phyloP scores from a whole-genome alignment of 2,888 invertebrate genomes.

The Anthoptus insignis region DNA sequence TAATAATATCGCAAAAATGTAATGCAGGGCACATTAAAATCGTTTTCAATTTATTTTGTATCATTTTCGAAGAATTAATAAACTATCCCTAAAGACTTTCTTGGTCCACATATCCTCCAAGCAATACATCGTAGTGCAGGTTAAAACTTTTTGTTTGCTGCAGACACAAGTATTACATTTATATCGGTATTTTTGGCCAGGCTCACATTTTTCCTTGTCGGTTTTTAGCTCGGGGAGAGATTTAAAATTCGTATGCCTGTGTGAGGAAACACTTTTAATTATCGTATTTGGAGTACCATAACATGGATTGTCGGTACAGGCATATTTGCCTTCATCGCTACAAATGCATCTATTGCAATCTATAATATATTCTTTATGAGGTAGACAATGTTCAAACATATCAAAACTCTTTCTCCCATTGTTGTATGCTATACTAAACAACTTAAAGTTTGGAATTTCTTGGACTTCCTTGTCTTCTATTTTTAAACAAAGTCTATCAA shows the following conservation, averaged over 20 bases:
- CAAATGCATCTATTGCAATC: slow-evolving; percentile 66
- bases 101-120: slow-evolving; percentile 52
- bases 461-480: slow-evolving; percentile 52
- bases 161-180: slow-evolving; percentile 66
- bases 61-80: slow-evolving; percentile 4
- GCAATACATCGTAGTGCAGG: slow-evolving; percentile 66
- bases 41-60: background rate
- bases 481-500: slow-evolving; percentile 61
- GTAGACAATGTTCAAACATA: slow-evolving; percentile 42
- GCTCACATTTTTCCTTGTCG: slow-evolving; percentile 52
- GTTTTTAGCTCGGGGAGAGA: slow-evolving; percentile 51
- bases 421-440: slow-evolving; percentile 49
- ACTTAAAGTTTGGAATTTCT: slow-evolving; percentile 42
- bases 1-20: too few relatives aligned
- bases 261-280: background rate
- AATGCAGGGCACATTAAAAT: too few relatives aligned
- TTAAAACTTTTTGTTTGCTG: slow-evolving; percentile 46
- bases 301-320: slow-evolving; percentile 54
- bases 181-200: slow-evolving; percentile 58
- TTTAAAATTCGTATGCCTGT: slow-evolving; percentile 8
- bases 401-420: slow-evolving; percentile 41
- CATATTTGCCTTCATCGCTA: slow-evolving; percentile 40
- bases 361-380: slow-evolving; percentile 44
- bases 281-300: background rate
- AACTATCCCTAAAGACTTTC: slow-evolving; percentile 3